These are phyloP conservation scores for Paragorgia papillata DNA, from an alignment of 92 coral and sea anemone species.

Conservation along the genomic window DNA sequence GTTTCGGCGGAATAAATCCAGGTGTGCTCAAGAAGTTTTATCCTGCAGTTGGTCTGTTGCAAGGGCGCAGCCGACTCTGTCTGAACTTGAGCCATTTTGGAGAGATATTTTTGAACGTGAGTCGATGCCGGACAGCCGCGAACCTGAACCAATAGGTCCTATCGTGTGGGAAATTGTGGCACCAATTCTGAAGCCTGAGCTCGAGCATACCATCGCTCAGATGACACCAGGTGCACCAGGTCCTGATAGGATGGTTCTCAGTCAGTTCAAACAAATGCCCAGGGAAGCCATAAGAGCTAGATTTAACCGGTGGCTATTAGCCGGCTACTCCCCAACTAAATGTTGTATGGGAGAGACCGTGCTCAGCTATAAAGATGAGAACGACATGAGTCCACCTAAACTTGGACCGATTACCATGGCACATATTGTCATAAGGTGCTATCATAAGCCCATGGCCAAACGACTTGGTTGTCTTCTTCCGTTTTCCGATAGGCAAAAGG, in stretches of 20 bases:
- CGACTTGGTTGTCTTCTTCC: neutral
- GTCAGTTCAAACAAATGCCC: neutral
- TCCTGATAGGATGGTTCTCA: constrained; percentile 19
- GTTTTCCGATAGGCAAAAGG: constrained; percentile 1
- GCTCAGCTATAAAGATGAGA: neutral
- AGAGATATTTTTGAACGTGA: constrained; percentile 5
- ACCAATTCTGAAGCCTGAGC: neutral
- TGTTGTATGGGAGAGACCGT: constrained; percentile 16
- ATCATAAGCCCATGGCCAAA: constrained; percentile 18
- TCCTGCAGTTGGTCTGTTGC: neutral
- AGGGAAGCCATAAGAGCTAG: neutral
- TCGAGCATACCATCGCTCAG: neutral
- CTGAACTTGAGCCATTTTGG: neutral
- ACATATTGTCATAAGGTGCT: constrained; percentile 1
- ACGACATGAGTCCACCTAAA: neutral
- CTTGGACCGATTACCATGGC: constrained; percentile 40
- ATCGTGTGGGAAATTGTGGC: neutral
- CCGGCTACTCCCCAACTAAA: constrained; percentile 7
- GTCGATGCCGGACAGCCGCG: neutral
- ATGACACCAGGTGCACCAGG: constrained; percentile 9
- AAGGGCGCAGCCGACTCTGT: neutral
- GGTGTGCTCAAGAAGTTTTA: neutral
- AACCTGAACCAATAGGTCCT: neutral
- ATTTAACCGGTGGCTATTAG: constrained; percentile 36
- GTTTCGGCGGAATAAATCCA: neutral